phyloP scores from a whole-genome alignment of 2,797 vertebrate species.

The Pampus argenteus region DNA sequence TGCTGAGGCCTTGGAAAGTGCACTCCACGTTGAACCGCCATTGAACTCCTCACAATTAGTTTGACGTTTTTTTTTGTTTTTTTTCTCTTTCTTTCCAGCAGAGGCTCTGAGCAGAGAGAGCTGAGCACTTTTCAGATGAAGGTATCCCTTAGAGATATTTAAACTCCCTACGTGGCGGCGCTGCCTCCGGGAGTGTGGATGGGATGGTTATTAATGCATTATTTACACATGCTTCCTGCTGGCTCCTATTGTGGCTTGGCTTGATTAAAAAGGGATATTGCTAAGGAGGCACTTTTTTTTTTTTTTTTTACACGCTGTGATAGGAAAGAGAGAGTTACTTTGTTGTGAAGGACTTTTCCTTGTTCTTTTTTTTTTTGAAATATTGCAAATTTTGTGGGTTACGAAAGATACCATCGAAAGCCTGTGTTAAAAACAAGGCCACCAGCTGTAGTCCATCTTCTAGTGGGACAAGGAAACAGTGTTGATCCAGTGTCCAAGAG shows the following conservation, averaged over 20 bases:
- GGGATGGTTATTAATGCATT: conserved; percentile 85
- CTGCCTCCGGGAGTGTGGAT: conserved; percentile 76
- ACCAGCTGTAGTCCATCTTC: conserved; percentile 19
- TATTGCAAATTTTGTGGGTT: conserved; percentile 20
- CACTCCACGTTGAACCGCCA: conserved; percentile 75
- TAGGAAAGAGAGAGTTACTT: conserved; percentile 59
- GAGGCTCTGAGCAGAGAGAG: conserved; percentile 57
- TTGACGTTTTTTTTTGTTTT: conserved; percentile 32
- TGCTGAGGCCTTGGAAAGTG: conserved; percentile 61
- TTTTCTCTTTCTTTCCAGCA: conserved; percentile 57
- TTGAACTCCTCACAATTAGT: conserved; percentile 78
- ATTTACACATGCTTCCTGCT: conserved; percentile 82
- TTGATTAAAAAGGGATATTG: conserved; percentile 83
- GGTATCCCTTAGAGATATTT: conserved; percentile 82
- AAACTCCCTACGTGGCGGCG: conserved; percentile 71
- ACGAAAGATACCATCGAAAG: conserved; percentile 17
- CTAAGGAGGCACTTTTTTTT: conserved; percentile 80
- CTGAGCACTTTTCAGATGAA: conserved; percentile 74
- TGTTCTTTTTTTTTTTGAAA: conserved; percentile 55
- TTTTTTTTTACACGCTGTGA: conserved; percentile 48
- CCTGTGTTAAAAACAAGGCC: conserved; percentile 20
- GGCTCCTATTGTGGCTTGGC: conserved; percentile 76
- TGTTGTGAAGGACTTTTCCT: conserved; percentile 62
- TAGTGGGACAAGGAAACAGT: neutral
- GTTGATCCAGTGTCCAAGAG: neutral